Evolutionary conservation across 1,140 invertebrate genomes (phyloP).

Genomic region (Acyrthosiphon pisum): DNA sequence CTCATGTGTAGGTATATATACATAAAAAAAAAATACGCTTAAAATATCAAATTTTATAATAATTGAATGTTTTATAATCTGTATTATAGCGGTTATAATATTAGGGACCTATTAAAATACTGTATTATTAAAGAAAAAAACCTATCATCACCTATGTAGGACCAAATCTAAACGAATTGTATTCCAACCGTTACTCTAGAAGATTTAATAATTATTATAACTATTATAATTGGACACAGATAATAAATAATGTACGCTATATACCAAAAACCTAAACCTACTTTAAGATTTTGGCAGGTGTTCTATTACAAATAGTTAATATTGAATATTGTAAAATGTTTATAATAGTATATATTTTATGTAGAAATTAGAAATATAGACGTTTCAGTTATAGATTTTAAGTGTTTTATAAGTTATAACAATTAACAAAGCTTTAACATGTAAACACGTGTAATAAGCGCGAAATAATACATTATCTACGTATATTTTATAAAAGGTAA

Average conservation of each 20-base stretch:
- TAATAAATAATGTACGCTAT: not conserved
- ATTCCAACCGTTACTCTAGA: not conserved
- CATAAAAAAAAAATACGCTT: not conserved
- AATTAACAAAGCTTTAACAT: too few relatives aligned
- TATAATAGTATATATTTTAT: not conserved
- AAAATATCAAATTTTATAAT: not conserved
- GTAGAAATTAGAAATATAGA: not conserved
- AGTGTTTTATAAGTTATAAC: not conserved
- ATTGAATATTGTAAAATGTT: not conserved
- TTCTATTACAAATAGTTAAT: not conserved
- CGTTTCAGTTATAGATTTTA: not conserved
- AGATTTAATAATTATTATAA: slow-evolving; percentile 7
- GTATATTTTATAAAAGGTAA: too few relatives aligned
- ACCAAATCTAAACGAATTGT: not conserved
- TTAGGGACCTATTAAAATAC: not conserved
- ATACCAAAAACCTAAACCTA: not conserved
- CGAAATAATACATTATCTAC: too few relatives aligned
- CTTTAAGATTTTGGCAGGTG: not conserved
- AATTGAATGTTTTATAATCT: not conserved
- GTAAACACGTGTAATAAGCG: not conserved
- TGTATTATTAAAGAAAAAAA: not conserved
- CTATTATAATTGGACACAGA: not conserved
- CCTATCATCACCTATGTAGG: not conserved
- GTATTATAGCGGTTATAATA: not conserved
- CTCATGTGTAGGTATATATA: not conserved